Evolutionary conservation across 2,797 vertebrate genomes (phyloP).

Genomic region (Mus spretus): DNA sequence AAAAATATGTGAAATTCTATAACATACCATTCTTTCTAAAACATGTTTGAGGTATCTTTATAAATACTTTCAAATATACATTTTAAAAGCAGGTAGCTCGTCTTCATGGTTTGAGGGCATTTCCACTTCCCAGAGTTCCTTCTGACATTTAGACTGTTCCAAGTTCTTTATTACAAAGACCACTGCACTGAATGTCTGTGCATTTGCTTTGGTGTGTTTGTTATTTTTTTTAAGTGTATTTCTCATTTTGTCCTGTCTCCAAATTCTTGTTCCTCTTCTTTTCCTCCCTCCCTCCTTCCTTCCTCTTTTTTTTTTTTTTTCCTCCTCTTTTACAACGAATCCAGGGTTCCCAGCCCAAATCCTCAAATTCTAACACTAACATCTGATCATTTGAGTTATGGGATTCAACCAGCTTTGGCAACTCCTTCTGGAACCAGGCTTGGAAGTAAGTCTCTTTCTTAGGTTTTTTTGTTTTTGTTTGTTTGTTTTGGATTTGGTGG

Average conservation of each 20-base stretch:
- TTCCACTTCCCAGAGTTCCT: background rate
- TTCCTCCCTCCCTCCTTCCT: background rate
- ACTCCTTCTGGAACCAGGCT: background rate
- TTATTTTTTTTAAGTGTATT: background rate
- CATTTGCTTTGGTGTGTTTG: background rate
- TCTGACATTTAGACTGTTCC: background rate
- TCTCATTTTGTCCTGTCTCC: background rate
- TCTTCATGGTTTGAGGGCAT: background rate
- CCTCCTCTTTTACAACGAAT: too few species aligned
- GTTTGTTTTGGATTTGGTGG: background rate
- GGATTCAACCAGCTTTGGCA: background rate
- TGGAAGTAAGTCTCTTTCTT: background rate
- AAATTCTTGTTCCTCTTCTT: background rate
- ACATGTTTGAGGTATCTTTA: constrained; percentile 33
- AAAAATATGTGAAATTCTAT: background rate
- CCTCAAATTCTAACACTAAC: background rate
- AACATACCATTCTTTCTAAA: constrained; percentile 13
- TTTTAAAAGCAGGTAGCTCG: background rate
- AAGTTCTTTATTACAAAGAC: background rate
- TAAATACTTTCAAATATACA: background rate
- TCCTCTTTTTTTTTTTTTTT: too few species aligned
- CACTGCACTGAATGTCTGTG: background rate
- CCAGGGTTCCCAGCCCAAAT: background rate
- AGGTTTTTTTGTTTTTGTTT: too few species aligned
- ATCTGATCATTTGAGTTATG: background rate